Percentiles rank a stretch among this genome's conserved stretches.
Conservation (phyloP, 2,113 vertebrate genomes). For the Arenaria interpres region DNA sequence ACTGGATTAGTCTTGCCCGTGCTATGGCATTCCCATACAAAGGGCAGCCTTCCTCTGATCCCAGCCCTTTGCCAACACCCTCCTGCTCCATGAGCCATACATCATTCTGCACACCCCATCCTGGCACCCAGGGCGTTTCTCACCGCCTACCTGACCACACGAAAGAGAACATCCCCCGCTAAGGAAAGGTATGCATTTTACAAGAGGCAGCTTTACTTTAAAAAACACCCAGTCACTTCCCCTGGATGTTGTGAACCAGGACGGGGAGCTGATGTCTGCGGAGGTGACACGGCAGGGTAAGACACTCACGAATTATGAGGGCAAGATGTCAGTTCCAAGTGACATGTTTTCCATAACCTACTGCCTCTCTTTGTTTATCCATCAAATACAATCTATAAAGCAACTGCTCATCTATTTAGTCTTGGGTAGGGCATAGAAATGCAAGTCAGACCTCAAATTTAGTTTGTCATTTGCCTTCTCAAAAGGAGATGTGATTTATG, state of each 20-base stretch:
- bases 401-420: conserved; percentile 72
- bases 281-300: conserved; percentile 64
- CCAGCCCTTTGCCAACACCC: neutral
- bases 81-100: fast-evolving
- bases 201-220: neutral
- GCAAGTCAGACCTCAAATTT: conserved; percentile 73
- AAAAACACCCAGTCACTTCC: neutral
- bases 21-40: neutral
- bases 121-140: neutral
- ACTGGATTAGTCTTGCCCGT: fast-evolving
- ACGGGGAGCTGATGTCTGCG: conserved; percentile 56
- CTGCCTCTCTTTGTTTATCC: conserved; percentile 73
- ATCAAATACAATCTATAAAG: conserved; percentile 74
- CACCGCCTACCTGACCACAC: neutral
- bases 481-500: conserved; percentile 80
- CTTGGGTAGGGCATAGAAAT: conserved; percentile 54
- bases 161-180: neutral
- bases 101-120: neutral
- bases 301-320: conserved; percentile 64
- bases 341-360: conserved; percentile 64
- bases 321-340: conserved; percentile 75
- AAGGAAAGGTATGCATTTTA: neutral
- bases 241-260: neutral
- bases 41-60: neutral
- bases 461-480: conserved; percentile 75